A percentile compares a stretch with the other conserved stretches of the same genome.
Evolutionary conservation across 1,140 invertebrate species (phyloP).

Genomic region (Euwallacea similis): DNA sequence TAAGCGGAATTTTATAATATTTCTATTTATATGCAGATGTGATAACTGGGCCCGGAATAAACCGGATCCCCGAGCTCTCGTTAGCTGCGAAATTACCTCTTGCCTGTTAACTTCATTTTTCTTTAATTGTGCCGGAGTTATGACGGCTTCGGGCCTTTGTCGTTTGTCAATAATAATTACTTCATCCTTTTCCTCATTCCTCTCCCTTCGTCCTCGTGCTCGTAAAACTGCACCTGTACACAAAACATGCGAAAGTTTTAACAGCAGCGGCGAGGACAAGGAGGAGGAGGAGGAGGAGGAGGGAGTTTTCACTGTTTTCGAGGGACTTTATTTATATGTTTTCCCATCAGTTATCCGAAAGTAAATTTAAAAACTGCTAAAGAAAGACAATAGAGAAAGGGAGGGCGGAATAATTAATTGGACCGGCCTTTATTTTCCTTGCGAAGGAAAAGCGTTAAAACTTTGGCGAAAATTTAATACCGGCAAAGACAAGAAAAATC

Average conservation of each 20-base stretch:
- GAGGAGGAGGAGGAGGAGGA: background rate
- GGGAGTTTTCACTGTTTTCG: background rate
- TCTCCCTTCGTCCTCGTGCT: too few relatives aligned
- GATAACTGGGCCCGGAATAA: slow-evolving; percentile 36
- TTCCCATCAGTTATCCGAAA: slow-evolving; percentile 19
- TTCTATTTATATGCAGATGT: slow-evolving; percentile 46
- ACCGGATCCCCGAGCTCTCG: slow-evolving; percentile 32
- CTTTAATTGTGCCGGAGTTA: slow-evolving; percentile 35
- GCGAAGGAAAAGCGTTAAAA: slow-evolving; percentile 32
- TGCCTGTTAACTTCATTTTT: slow-evolving; percentile 36
- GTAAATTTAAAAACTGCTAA: slow-evolving; percentile 21
- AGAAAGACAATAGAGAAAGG: slow-evolving; percentile 26
- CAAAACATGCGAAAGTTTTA: background rate
- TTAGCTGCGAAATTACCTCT: slow-evolving; percentile 38
- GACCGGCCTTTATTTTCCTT: slow-evolving; percentile 17
- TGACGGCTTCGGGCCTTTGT: slow-evolving; percentile 19
- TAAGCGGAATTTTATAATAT: slow-evolving; percentile 42
- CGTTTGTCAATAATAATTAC: background rate
- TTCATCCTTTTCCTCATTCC: background rate
- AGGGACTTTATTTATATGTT: slow-evolving; percentile 15
- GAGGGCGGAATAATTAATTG: slow-evolving; percentile 27
- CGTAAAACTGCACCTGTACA: too few relatives aligned
- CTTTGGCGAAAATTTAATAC: slow-evolving; percentile 29
- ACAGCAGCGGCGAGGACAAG: background rate
- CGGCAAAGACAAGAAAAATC: slow-evolving; percentile 29